Conservation (phyloP, 2,797 vertebrate genomes). For the Micromesistius poutassou region DNA sequence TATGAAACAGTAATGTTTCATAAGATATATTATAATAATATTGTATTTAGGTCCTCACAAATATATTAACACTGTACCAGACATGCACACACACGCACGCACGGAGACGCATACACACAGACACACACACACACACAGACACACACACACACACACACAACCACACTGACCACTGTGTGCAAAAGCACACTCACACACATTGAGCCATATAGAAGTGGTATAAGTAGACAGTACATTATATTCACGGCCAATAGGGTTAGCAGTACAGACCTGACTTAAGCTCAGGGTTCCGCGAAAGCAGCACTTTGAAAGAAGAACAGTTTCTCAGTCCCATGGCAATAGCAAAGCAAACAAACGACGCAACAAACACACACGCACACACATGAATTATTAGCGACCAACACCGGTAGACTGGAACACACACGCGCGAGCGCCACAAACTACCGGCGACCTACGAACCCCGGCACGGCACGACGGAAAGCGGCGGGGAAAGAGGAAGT, state of each 20-base stretch:
- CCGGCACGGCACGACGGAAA: constrained; percentile 39
- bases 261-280: constrained; percentile 80
- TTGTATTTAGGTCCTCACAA: constrained; percentile 43
- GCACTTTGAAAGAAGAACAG: constrained; percentile 77
- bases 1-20: neutral
- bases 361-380: constrained; percentile 28
- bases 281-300: constrained; percentile 79
- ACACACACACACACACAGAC: constrained; percentile 53
- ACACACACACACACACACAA: constrained; percentile 48
- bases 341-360: constrained; percentile 54
- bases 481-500: constrained; percentile 27
- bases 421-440: constrained; percentile 13
- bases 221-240: constrained; percentile 47
- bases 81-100: constrained; percentile 37
- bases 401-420: constrained; percentile 21
- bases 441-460: constrained; percentile 18
- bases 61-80: constrained; percentile 57
- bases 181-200: constrained; percentile 36
- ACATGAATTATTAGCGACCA: neutral
- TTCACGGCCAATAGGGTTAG: constrained; percentile 54
- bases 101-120: constrained; percentile 43
- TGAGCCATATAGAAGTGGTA: constrained; percentile 42
- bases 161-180: constrained; percentile 32
- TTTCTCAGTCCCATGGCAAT: constrained; percentile 68
- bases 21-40: neutral